A percentile compares a stretch with the other conserved stretches of the same genome.
Evolutionary conservation across 2,113 vertebrate genomes (phyloP).

Genomic region (Rhinopomastus cyanomelas): DNA sequence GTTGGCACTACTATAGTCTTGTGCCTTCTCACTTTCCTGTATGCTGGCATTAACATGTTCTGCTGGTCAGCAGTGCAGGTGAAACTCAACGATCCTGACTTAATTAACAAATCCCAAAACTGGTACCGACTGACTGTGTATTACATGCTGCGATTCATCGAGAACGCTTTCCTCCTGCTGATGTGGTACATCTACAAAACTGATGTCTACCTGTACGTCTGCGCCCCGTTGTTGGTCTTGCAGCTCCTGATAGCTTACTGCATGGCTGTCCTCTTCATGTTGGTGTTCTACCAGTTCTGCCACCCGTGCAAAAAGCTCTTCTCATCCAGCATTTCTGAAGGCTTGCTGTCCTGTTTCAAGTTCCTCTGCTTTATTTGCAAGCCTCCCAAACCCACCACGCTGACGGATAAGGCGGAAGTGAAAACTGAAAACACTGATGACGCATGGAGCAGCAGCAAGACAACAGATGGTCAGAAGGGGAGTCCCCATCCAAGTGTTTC

Average conservation of each 20-base stretch:
- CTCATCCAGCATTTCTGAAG: slow-evolving; percentile 83
- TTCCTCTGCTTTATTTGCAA: slow-evolving; percentile 75
- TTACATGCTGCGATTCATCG: slow-evolving; percentile 89
- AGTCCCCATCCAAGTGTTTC: slow-evolving; percentile 66
- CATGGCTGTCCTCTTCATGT: slow-evolving; percentile 90
- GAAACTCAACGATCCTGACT: slow-evolving; percentile 88
- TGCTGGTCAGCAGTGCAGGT: slow-evolving; percentile 97
- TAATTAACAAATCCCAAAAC: slow-evolving; percentile 93
- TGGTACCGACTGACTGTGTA: slow-evolving; percentile 89
- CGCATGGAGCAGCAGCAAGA: slow-evolving; percentile 47
- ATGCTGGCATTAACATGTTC: slow-evolving; percentile 97
- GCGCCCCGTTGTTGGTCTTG: slow-evolving; percentile 85
- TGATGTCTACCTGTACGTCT: slow-evolving; percentile 85
- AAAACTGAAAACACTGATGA: slow-evolving; percentile 56
- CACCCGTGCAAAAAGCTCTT: slow-evolving; percentile 95
- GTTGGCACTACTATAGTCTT: slow-evolving; percentile 91
- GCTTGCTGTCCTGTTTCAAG: slow-evolving; percentile 79
- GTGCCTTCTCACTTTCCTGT: slow-evolving; percentile 92
- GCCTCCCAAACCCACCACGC: slow-evolving; percentile 8
- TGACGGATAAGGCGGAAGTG: slow-evolving; percentile 53
- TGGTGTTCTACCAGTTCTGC: slow-evolving; percentile 95
- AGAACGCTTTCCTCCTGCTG: slow-evolving; percentile 89
- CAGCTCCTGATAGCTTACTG: slow-evolving; percentile 87
- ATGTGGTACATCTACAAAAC: slow-evolving; percentile 91
- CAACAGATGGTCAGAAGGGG: slow-evolving; percentile 71